phyloP scores from a whole-genome alignment of 2,797 vertebrate species.

The Percopsis omiscomaycus region DNA sequence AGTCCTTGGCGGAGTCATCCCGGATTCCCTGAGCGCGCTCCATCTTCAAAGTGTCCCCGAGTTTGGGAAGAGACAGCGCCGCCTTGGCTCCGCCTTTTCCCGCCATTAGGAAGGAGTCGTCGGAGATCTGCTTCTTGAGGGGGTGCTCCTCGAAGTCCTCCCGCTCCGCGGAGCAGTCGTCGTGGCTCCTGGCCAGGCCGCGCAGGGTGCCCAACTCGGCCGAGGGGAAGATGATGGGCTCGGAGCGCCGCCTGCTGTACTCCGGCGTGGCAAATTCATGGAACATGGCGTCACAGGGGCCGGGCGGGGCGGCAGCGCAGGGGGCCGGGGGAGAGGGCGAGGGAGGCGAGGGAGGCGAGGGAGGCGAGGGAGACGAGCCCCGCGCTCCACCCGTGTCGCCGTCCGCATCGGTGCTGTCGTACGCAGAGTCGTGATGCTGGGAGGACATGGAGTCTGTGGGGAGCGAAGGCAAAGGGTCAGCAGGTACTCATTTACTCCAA shows the following conservation, averaged over 20 bases:
- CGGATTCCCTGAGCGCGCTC: slow-evolving; percentile 23
- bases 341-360: slow-evolving; percentile 19
- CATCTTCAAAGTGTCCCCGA: slow-evolving; percentile 56
- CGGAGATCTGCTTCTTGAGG: slow-evolving; percentile 77
- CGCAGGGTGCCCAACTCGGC: slow-evolving; percentile 54
- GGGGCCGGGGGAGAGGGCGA: slow-evolving; percentile 43
- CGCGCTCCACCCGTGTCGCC: slow-evolving; percentile 43
- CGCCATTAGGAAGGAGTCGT: slow-evolving; percentile 73
- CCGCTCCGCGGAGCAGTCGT: slow-evolving; percentile 74
- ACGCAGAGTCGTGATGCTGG: slow-evolving; percentile 90
- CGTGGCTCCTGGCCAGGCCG: slow-evolving; percentile 84
- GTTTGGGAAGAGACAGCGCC: slow-evolving; percentile 49
- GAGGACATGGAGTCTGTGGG: slow-evolving; percentile 80
- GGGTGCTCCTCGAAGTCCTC: slow-evolving; percentile 61
- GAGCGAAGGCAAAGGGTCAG: slow-evolving; percentile 1
- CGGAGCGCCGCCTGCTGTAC: slow-evolving; percentile 85
- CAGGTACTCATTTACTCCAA: not conserved
- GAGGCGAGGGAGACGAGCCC: slow-evolving; percentile 40
- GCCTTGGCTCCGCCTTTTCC: slow-evolving; percentile 26
- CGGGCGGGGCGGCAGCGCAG: slow-evolving; percentile 43
- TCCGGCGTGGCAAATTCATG: slow-evolving; percentile 43
- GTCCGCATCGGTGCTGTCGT: slow-evolving; percentile 90
- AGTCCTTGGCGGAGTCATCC: slow-evolving; percentile 53
- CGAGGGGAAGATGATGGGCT: slow-evolving; percentile 79
- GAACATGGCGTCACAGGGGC: slow-evolving; percentile 61